Conservation (phyloP, 53 echinoderm and acorn worm species). For the Holothuria leucospilota region DNA sequence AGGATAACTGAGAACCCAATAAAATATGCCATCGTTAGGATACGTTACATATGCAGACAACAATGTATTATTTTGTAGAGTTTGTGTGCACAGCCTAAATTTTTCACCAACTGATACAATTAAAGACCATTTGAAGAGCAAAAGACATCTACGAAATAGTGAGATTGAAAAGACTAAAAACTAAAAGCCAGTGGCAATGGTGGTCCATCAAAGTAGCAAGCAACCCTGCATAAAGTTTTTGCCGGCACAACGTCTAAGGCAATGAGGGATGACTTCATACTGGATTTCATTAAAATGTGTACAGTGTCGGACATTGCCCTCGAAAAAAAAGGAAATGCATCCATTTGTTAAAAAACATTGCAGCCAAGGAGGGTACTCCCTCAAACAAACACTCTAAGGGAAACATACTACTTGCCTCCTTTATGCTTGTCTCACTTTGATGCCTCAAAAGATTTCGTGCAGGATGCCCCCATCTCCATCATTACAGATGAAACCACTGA, state of each 20-base stretch:
- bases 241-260: slow-evolving; percentile 32
- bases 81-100: slow-evolving; percentile 63
- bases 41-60: too few relatives aligned
- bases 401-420: slow-evolving; percentile 58
- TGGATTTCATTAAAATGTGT: slow-evolving; percentile 61
- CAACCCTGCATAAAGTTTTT: slow-evolving; percentile 39
- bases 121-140: slow-evolving; percentile 67
- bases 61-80: too few relatives aligned
- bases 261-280: slow-evolving; percentile 60
- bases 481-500: slow-evolving; percentile 78
- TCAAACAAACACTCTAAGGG: slow-evolving; percentile 51
- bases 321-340: slow-evolving; percentile 57
- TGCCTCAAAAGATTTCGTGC: slow-evolving; percentile 48
- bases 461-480: slow-evolving; percentile 41
- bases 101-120: slow-evolving; percentile 59
- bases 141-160: slow-evolving; percentile 63
- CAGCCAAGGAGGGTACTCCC: slow-evolving; percentile 69
- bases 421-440: slow-evolving; percentile 52
- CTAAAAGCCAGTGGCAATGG: not conserved
- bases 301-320: slow-evolving; percentile 68
- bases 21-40: too few relatives aligned
- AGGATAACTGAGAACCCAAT: too few relatives aligned
- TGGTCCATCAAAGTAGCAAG: slow-evolving; percentile 46
- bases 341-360: slow-evolving; percentile 70
- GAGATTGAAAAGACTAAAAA: slow-evolving; percentile 21